phyloP scores from a whole-genome alignment of 2,113 vertebrate species.

The Dasyprocta punctata region DNA sequence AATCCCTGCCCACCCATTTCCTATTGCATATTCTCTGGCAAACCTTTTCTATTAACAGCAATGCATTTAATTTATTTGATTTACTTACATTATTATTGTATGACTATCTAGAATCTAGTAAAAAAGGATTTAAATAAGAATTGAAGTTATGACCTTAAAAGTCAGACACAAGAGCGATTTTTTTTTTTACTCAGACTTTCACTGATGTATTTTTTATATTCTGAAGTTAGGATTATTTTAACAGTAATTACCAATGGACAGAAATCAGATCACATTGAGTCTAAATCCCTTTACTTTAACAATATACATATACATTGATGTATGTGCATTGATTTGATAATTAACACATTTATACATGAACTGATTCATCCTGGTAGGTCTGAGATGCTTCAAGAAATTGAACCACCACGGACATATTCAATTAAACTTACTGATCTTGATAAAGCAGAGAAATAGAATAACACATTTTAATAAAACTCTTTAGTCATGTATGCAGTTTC shows the following conservation, averaged over 20 bases:
- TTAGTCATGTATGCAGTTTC: background rate
- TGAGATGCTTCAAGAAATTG: background rate
- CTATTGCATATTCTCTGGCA: background rate
- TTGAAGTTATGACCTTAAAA: background rate
- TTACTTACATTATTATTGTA: background rate
- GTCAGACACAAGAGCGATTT: background rate
- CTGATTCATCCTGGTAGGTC: background rate
- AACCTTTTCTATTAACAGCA: background rate
- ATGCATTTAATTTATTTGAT: slow-evolving; percentile 7
- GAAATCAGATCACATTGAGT: background rate
- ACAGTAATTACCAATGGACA: background rate
- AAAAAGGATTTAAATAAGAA: background rate
- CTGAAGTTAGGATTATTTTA: background rate
- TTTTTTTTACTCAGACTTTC: background rate
- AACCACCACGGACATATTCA: background rate
- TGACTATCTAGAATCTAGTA: background rate
- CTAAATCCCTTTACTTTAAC: background rate
- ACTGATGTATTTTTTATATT: background rate
- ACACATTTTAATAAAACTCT: slow-evolving; percentile 5
- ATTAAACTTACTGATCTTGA: background rate
- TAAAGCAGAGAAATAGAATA: slow-evolving; percentile 25
- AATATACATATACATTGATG: background rate
- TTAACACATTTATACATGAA: background rate
- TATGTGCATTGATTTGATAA: background rate
- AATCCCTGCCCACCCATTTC: background rate